These are phyloP conservation scores for Musca vetustissima DNA, from an alignment of 1,140 invertebrate species.

Conservation along the genomic window DNA sequence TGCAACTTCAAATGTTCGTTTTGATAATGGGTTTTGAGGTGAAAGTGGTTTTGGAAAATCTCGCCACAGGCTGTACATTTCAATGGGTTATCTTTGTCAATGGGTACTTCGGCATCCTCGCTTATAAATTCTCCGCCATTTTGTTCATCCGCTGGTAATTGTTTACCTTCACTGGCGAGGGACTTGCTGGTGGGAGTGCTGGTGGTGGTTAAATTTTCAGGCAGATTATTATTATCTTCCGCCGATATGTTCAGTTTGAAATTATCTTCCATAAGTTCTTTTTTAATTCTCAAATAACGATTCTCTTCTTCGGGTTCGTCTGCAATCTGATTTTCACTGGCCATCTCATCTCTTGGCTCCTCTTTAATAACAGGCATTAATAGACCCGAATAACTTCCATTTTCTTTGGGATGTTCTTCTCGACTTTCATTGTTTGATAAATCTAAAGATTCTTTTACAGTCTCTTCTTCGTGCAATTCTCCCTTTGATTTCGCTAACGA, in stretches of 20 bases:
- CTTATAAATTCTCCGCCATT: conserved; percentile 13
- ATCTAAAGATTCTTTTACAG: conserved; percentile 24
- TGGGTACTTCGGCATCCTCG: conserved; percentile 74
- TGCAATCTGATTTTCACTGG: not conserved
- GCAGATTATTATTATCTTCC: conserved; percentile 27
- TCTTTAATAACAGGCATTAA: conserved; percentile 38
- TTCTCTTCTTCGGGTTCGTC: conserved; percentile 38
- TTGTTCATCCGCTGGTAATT: conserved; percentile 21
- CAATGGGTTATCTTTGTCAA: conserved; percentile 72
- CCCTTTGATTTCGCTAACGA: not conserved
- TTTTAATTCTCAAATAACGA: conserved; percentile 43
- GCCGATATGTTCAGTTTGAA: conserved; percentile 29
- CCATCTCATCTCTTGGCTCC: conserved; percentile 43
- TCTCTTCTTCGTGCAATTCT: not conserved
- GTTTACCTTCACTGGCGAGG: not conserved
- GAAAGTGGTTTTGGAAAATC: conserved; percentile 92
- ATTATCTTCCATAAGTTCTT: conserved; percentile 40
- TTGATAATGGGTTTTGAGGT: conserved; percentile 94
- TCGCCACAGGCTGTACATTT: conserved; percentile 91
- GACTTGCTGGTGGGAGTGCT: not conserved
- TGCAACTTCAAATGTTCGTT: conserved; percentile 94
- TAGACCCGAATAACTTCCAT: not conserved
- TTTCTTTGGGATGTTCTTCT: not conserved
- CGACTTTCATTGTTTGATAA: conserved; percentile 14
- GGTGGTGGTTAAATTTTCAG: conserved; percentile 7